A percentile compares a stretch with the other conserved stretches of the same genome.
Evolutionary conservation across 2,797 vertebrate genomes (phyloP).

Genomic region (Tragopan temminckii): DNA sequence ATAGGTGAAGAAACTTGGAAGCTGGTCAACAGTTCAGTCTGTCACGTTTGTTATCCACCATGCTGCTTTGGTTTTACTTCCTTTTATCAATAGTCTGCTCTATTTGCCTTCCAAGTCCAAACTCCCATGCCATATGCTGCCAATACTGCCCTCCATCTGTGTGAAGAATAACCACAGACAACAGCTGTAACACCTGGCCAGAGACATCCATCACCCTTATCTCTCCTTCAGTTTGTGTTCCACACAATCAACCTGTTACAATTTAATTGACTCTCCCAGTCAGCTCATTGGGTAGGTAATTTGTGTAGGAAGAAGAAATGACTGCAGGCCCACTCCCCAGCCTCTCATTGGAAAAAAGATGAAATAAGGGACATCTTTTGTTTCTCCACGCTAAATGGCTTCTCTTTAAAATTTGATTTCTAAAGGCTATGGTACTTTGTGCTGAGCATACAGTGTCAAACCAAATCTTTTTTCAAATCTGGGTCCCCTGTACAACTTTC

Average conservation of each 20-base stretch:
- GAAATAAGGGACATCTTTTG: not conserved
- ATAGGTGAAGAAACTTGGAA: not conserved
- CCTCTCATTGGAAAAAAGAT: not conserved
- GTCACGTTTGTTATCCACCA: not conserved
- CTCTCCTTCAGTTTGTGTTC: slow-evolving; percentile 68
- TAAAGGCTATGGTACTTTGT: slow-evolving; percentile 13
- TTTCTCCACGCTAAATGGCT: not conserved
- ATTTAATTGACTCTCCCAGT: not conserved
- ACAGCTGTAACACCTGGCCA: not conserved
- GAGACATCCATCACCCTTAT: slow-evolving; percentile 67
- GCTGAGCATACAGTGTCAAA: not conserved
- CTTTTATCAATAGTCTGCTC: not conserved
- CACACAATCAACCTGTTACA: slow-evolving; percentile 66
- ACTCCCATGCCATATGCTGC: slow-evolving; percentile 23
- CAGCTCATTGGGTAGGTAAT: not conserved
- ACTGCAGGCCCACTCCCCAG: not conserved
- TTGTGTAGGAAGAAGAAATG: not conserved
- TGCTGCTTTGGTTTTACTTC: slow-evolving; percentile 19
- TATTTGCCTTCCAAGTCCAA: not conserved
- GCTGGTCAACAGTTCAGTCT: not conserved
- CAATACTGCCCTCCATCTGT: slow-evolving; percentile 11
- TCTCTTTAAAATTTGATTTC: slow-evolving; percentile 4
- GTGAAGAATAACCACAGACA: slow-evolving; percentile 4
- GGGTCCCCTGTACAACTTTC: not conserved
- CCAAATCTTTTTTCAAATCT: not conserved